These are phyloP conservation scores for Oryzaephilus surinamensis DNA, from an alignment of 1,140 invertebrate species.

Conservation along the genomic window DNA sequence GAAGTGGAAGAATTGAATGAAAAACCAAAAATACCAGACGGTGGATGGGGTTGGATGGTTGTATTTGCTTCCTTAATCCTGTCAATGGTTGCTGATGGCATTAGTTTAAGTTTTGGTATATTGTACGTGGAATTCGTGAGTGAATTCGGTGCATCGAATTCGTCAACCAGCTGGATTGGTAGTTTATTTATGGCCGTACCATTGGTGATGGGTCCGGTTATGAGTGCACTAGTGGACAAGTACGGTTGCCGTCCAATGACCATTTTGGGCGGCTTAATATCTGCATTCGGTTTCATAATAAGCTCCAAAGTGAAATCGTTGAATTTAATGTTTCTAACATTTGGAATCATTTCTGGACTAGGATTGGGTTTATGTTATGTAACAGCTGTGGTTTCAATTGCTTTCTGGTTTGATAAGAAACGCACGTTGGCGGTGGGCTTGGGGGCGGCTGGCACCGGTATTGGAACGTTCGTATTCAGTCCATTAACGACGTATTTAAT, in stretches of 20 bases:
- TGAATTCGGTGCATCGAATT: constrained; percentile 70
- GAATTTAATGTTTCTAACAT: constrained; percentile 71
- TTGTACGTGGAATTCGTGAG: constrained; percentile 79
- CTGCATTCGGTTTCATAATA: constrained; percentile 68
- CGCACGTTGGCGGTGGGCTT: constrained; percentile 85
- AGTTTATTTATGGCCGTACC: constrained; percentile 83
- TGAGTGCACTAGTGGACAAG: constrained; percentile 77
- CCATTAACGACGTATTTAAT: constrained; percentile 68
- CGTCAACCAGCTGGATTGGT: constrained; percentile 79
- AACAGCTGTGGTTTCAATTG: constrained; percentile 83
- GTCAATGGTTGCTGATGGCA: constrained; percentile 90
- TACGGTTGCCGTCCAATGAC: constrained; percentile 79
- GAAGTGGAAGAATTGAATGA: too few relatives aligned
- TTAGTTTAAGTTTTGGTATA: constrained; percentile 87
- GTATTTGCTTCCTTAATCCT: constrained; percentile 74
- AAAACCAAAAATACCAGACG: constrained; percentile 52
- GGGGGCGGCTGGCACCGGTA: constrained; percentile 79
- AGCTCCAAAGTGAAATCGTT: constrained; percentile 62
- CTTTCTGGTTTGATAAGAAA: constrained; percentile 92
- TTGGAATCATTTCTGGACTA: constrained; percentile 75
- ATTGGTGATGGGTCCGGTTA: constrained; percentile 72
- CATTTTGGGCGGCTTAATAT: constrained; percentile 66
- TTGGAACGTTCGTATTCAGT: constrained; percentile 77
- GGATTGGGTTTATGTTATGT: constrained; percentile 81
- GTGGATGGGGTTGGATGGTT: constrained; percentile 81